These are phyloP conservation scores for Plusia festucae DNA, from an alignment of 2,888 invertebrate genomes.

Conservation along the genomic window DNA sequence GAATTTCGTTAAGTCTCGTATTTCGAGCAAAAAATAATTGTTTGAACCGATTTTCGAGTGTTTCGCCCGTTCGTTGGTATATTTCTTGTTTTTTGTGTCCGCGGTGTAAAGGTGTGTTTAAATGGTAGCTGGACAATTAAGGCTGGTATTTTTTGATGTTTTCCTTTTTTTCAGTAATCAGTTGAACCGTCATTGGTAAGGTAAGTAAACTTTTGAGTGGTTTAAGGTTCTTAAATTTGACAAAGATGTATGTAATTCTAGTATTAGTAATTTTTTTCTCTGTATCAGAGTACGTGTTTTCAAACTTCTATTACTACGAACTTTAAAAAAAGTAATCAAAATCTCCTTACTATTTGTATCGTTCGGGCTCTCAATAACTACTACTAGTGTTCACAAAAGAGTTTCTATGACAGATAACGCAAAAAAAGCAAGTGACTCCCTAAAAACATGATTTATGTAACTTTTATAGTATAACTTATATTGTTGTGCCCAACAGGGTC, in stretches of 20 bases:
- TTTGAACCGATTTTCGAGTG: slow-evolving; percentile 82
- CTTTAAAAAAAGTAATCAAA: no score
- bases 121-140: slow-evolving; percentile 12
- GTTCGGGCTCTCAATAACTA: no score
- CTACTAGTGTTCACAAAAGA: no score
- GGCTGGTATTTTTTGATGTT: neutral
- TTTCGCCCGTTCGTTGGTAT: slow-evolving; percentile 67
- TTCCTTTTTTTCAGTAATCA: neutral
- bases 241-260: neutral
- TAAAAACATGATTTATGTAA: no score
- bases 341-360: no score
- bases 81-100: slow-evolving; percentile 66
- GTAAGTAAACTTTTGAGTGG: neutral
- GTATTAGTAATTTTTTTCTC: no score
- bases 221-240: neutral
- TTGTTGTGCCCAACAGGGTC: no score
- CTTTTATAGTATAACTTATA: no score
- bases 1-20: slow-evolving; percentile 88
- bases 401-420: no score
- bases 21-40: slow-evolving; percentile 89
- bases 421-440: no score
- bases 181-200: neutral
- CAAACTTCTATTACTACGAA: no score
- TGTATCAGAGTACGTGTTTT: no score
- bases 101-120: slow-evolving; percentile 62